Evolutionary conservation across 2,113 vertebrate genomes (phyloP), one percentile per base, ranked within the genome.

Genomic region (Scophthalmus maximus): DNA sequence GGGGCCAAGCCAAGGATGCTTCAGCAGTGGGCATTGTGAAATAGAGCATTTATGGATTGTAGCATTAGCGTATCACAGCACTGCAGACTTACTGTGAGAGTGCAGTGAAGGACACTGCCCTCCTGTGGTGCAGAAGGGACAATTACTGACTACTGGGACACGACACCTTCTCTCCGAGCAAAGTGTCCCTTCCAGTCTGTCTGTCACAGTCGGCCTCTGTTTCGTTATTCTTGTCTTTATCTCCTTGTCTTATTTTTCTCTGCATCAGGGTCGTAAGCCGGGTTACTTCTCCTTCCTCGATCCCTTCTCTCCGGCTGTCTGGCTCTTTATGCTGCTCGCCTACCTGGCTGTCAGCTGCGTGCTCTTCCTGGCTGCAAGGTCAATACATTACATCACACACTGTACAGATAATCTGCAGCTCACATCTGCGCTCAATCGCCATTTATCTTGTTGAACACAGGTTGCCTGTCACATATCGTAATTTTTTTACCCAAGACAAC

Each of bases 231-330:
- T 32, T n/a, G n/a, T 65, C n/a, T 32, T 1, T 29, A 12, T 61
- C n/a, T 53, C 52, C 50, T 44, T 46, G 44, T 56, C 20, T 40
- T 56, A 61, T 50, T 18, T 65, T 27, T 66, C 46, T 69, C 20
- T 64, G 40, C 60, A 68, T 0, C 88, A 98, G 96, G 95, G 96
- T 60, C 95, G 96, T 65, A 98, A 97, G 88, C 96, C 96, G 0
- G 96, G 96, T 23, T 98, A 98, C 90, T 98, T 98, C 93, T 98
- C 96, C 84, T 98, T 98, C 89, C 92, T 98, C 67, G 96, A 98
- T 85, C 96, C 96, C 78, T 98, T 98, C 93, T 98, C 96, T 63
- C 96, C 96, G 2, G 96, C 96, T 0, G 96, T 98, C 72, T 98
- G 96, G 96, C 95, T 98, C 87, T 98, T 98, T 93, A 98, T 97